phyloP scores from a whole-genome alignment of 2,888 invertebrate species.

The Conops quadrifasciatus region DNA sequence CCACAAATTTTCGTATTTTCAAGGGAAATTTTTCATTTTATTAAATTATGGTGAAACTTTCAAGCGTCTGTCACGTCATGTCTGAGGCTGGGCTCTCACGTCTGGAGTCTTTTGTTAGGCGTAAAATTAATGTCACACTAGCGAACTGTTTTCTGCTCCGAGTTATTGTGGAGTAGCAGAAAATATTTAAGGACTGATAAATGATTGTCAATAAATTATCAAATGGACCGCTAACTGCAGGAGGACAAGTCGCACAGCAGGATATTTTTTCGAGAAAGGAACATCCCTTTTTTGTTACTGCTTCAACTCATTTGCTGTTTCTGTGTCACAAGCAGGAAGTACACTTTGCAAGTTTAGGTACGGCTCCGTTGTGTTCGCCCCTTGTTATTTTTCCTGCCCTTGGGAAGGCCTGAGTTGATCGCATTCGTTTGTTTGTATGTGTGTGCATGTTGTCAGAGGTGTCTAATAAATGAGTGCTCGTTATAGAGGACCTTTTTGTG shows the following conservation, averaged over 20 bases:
- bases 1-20: conserved; percentile 1
- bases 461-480: conserved; percentile 28
- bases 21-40: not conserved
- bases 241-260: conserved; percentile 36
- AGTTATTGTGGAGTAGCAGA: not conserved
- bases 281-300: conserved; percentile 33
- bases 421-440: conserved; percentile 17
- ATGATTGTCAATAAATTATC: conserved; percentile 61
- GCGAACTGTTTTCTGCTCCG: not conserved
- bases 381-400: not conserved
- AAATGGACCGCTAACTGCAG: conserved; percentile 48
- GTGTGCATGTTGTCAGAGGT: conserved; percentile 12
- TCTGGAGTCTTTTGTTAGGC: conserved; percentile 33
- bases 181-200: conserved; percentile 51
- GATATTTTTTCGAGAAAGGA: conserved; percentile 37
- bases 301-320: conserved; percentile 19
- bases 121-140: conserved; percentile 50
- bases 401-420: not conserved
- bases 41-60: not conserved
- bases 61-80: conserved; percentile 11
- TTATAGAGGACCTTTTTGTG: conserved; percentile 6
- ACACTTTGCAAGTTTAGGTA: conserved; percentile 20
- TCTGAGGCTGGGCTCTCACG: conserved; percentile 23
- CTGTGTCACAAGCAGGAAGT: not conserved
- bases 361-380: not conserved